Evolutionary conservation across 2,888 invertebrate genomes (phyloP).

Genomic region (Zhengitettix transpicula): DNA sequence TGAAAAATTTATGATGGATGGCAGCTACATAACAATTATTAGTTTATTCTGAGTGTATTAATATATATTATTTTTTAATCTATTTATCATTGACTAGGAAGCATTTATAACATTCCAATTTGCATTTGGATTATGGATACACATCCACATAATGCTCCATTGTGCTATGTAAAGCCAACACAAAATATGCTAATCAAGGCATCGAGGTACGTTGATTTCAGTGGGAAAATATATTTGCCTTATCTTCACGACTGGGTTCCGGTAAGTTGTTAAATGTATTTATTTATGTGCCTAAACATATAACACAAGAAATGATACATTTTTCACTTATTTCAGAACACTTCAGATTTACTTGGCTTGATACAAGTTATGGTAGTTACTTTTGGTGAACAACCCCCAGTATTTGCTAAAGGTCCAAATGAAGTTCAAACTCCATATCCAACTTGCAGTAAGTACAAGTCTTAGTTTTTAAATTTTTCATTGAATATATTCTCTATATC

Average conservation of each 20-base stretch:
- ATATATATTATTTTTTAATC: not conserved
- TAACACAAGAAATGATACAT: not conserved
- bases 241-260: slow-evolving; percentile 90
- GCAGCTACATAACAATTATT: not conserved
- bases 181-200: slow-evolving; percentile 88
- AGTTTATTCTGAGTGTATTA: not conserved
- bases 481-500: too few species aligned
- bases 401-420: slow-evolving; percentile 57
- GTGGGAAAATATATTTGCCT: slow-evolving; percentile 90
- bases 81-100: slow-evolving; percentile 15
- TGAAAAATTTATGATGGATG: not conserved
- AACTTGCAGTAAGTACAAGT: slow-evolving; percentile 26
- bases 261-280: slow-evolving; percentile 26
- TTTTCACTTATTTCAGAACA: slow-evolving; percentile 31
- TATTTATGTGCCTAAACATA: not conserved
- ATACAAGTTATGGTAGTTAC: slow-evolving; percentile 82
- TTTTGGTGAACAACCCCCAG: slow-evolving; percentile 92
- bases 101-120: slow-evolving; percentile 86
- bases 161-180: slow-evolving; percentile 90
- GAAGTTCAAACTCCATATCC: slow-evolving; percentile 36
- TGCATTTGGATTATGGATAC: slow-evolving; percentile 94
- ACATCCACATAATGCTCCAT: slow-evolving; percentile 90
- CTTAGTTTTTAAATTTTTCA: too few species aligned
- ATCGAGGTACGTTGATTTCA: slow-evolving; percentile 84
- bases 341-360: slow-evolving; percentile 73